phyloP scores from a whole-genome alignment of 2,797 vertebrate genomes.

The Rallus crepitans region DNA sequence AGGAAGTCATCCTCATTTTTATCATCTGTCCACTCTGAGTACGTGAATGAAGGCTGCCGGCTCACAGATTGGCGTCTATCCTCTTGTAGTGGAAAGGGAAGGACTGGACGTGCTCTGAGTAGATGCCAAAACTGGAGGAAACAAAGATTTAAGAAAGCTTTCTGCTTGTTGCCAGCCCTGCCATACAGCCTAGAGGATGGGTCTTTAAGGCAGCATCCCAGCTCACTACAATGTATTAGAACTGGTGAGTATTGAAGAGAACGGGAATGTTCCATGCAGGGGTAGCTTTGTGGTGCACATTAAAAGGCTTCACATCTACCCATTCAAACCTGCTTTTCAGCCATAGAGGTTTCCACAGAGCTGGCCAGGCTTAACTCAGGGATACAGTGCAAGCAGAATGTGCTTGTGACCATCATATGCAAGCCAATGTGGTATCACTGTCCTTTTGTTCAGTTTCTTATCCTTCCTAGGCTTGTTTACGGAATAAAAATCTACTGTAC shows the following conservation, averaged over 20 bases:
- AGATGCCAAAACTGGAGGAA: constrained; percentile 85
- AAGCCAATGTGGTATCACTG: constrained; percentile 29
- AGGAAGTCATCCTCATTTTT: constrained; percentile 92
- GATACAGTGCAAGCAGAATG: constrained; percentile 47
- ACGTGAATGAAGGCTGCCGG: constrained; percentile 96
- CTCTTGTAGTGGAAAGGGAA: constrained; percentile 75
- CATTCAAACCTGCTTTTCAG: constrained; percentile 57
- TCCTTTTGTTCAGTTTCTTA: constrained; percentile 55
- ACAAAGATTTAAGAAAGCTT: constrained; percentile 37
- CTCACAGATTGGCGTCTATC: constrained; percentile 95
- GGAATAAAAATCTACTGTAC: neutral
- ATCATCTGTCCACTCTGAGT: constrained; percentile 96
- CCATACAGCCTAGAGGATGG: neutral
- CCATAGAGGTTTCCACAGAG: constrained; percentile 55
- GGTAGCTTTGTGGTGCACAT: constrained; percentile 4
- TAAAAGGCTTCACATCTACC: constrained; percentile 15
- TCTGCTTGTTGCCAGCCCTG: neutral
- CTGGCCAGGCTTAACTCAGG: constrained; percentile 19
- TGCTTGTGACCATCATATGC: constrained; percentile 62
- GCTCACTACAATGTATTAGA: neutral
- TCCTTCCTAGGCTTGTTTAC: neutral
- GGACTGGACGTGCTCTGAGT: constrained; percentile 76
- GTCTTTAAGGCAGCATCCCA: neutral
- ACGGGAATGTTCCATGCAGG: constrained; percentile 40
- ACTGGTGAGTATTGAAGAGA: neutral